These are phyloP conservation scores for Coendou prehensilis DNA, from an alignment of 2,797 vertebrate species.

Conservation along the genomic window DNA sequence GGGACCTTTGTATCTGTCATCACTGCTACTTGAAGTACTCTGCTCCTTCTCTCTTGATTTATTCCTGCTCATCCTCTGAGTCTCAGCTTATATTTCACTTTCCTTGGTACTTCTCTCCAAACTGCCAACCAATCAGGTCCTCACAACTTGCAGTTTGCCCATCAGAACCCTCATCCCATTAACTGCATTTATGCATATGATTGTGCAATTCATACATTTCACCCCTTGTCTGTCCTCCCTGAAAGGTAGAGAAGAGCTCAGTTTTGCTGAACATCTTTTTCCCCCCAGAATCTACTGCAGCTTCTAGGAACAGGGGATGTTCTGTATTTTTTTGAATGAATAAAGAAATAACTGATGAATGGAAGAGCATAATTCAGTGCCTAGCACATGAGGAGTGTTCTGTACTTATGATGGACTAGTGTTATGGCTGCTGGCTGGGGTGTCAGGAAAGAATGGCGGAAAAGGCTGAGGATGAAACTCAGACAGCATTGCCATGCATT, in stretches of 20 bases:
- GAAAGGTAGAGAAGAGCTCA: neutral
- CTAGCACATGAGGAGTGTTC: neutral
- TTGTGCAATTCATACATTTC: neutral
- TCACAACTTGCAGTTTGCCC: neutral
- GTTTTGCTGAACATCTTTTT: neutral
- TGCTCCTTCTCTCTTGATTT: neutral
- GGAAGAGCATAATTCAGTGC: neutral
- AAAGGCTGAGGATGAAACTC: neutral
- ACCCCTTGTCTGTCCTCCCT: neutral
- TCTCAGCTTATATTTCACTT: neutral
- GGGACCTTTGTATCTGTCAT: neutral
- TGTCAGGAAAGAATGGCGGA: neutral
- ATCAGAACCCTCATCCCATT: neutral
- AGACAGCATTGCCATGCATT: neutral
- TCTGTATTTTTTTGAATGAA: neutral
- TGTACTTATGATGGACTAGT: neutral
- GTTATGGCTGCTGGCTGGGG: neutral
- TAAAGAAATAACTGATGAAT: neutral
- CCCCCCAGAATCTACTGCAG: neutral
- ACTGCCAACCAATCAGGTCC: neutral
- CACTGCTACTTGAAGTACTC: neutral
- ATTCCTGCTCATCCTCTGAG: neutral
- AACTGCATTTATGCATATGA: neutral
- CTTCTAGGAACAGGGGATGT: neutral
- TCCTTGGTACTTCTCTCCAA: neutral